Evolutionary conservation across 2,113 vertebrate genomes (phyloP), one percentile per base, ranked within the genome.

Genomic region (Saccopteryx leptura): DNA sequence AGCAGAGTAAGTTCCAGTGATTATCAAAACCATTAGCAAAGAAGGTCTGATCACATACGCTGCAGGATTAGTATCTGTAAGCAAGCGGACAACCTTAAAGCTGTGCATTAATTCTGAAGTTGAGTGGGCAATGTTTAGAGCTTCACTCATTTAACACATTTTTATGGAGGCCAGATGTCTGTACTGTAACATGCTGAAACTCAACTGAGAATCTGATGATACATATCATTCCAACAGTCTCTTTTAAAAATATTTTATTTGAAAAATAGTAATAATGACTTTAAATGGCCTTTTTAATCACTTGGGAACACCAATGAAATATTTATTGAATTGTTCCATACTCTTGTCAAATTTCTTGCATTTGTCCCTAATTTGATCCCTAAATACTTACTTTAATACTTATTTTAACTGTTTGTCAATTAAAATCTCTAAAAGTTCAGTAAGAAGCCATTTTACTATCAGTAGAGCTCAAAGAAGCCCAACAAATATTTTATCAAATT

Each of bases 401-500:
- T 91, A 65, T 17, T 87, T 83, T 82, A 94, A 91, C 39, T 87
- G 78, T 79, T 88, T 80, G 69, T 65, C 74, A 94, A 76, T 95
- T 85, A 82, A 78, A 96, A 79, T 93, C 63, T 86, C 88, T 87
- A 26, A 81, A 92, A 89, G 31, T 94, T 92, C 66, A 71, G 5
- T 75, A 91, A 79, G 78, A 81, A 94, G 39, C 18, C 26, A 74
- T 89, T 90, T 96, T 90, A 74, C 23, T 46, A 65, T 63, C 14
- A 80, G 60, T 65, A 84, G 87, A 91, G 28, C 91, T 87, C 54
- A 76, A 89, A 94, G 69, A 24, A 93, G 48, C n/a, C 28, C 87
- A 95, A 71, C 26, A 68, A 58, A 93, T 91, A 63, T 97, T 91
- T 95, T 46, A 96, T 93, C 79, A 95, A 89, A 91, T 92, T 95